A percentile compares a stretch with the other conserved stretches of the same genome.
These are phyloP conservation scores for Seladonia tumulorum DNA, from an alignment of 2,888 invertebrate species.

Conservation along the genomic window DNA sequence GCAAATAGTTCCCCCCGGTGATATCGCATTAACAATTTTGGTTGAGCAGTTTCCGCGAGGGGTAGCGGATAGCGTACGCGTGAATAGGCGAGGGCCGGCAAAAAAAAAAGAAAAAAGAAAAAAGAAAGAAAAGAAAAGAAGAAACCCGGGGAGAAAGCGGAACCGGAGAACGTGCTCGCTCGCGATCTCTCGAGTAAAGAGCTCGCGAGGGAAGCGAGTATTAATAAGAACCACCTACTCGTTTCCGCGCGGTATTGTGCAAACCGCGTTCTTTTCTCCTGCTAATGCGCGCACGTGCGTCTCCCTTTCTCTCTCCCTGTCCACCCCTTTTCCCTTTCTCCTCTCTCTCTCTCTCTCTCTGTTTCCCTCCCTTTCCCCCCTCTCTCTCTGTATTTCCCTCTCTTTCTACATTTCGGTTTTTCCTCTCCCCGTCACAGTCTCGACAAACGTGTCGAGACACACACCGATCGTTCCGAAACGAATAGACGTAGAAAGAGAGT, in stretches of 20 bases:
- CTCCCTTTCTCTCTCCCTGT: not conserved
- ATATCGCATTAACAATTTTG: slow-evolving; percentile 6
- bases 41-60: not conserved
- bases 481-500: slow-evolving; percentile 9
- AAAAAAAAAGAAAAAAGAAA: too few species aligned
- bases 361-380: too few species aligned
- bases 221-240: slow-evolving; percentile 53
- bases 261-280: too few species aligned
- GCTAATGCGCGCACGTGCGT: slow-evolving; percentile 18
- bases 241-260: slow-evolving; percentile 18
- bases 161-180: slow-evolving; percentile 45
- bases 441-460: slow-evolving; percentile 8
- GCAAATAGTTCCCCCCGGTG: not conserved
- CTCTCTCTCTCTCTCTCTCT: too few species aligned
- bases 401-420: not conserved
- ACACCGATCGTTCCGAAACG: slow-evolving; percentile 6
- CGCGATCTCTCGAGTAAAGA: slow-evolving; percentile 49
- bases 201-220: slow-evolving; percentile 38
- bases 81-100: not conserved
- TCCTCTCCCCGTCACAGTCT: not conserved
- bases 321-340: not conserved
- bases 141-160: not conserved
- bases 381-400: not conserved
- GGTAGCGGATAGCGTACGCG: not conserved
- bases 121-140: slow-evolving; percentile 1